A percentile compares a stretch with the other conserved stretches of the same genome.
Conservation (phyloP, 2,888 invertebrate species). For the Noctua pronuba region DNA sequence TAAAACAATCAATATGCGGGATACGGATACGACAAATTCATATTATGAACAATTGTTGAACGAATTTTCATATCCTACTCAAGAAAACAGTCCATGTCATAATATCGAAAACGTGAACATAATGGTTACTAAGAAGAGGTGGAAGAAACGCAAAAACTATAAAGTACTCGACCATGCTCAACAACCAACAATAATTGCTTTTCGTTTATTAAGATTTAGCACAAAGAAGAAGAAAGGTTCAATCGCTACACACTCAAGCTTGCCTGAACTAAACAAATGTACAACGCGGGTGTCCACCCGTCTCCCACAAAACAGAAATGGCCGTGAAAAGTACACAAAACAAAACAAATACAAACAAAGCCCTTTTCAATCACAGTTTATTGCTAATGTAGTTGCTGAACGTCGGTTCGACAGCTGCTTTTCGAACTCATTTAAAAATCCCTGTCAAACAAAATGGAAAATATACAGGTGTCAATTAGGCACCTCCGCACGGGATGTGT, state of each 20-base stretch:
- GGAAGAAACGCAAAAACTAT: slow-evolving; percentile 29
- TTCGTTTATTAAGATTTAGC: slow-evolving; percentile 25
- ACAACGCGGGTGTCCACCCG: slow-evolving; percentile 5
- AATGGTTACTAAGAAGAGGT: slow-evolving; percentile 42
- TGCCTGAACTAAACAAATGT: slow-evolving; percentile 44
- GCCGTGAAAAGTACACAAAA: background rate
- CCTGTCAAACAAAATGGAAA: slow-evolving; percentile 46
- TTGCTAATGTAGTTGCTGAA: slow-evolving; percentile 52
- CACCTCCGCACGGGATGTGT: slow-evolving; percentile 53
- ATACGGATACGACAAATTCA: slow-evolving; percentile 13
- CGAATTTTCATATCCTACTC: slow-evolving; percentile 4
- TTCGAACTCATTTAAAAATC: slow-evolving; percentile 18
- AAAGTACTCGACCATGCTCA: slow-evolving; percentile 3
- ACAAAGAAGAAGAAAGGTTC: background rate
- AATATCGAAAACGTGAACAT: slow-evolving; percentile 35
- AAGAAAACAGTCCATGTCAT: slow-evolving; percentile 22
- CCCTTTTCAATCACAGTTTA: slow-evolving; percentile 41
- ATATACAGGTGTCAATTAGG: slow-evolving; percentile 53
- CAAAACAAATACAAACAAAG: slow-evolving; percentile 13
- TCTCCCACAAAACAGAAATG: slow-evolving; percentile 1
- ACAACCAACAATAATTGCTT: slow-evolving; percentile 33
- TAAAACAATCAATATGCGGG: slow-evolving; percentile 30
- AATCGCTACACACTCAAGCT: slow-evolving; percentile 30
- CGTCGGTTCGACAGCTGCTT: slow-evolving; percentile 34
- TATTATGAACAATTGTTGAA: slow-evolving; percentile 18